Base-by-base conservation (phyloP, 1,140 invertebrate species). In the Hydropsyche tenuis region DNA sequence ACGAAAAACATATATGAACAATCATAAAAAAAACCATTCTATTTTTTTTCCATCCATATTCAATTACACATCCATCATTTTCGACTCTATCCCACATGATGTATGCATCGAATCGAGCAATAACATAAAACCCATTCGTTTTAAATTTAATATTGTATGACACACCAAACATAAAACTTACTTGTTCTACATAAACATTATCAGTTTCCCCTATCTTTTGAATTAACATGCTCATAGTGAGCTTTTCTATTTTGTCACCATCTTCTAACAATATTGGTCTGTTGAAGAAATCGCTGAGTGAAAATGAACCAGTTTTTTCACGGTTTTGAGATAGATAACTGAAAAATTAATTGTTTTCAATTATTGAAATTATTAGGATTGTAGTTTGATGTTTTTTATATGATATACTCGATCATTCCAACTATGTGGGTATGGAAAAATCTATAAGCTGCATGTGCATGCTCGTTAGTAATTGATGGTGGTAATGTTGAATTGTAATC, bases 401-500 rank as follows among this genome's bases (percentile, higher is more conserved):
- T 16, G 20, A n/a, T 25, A 75, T 78, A 81, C 79, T 75, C 75
- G 22, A 81, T 45, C 25, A 70, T 74, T 63, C 77, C 79, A 20
- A 78, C 78, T 14, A 80, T 78, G 70, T 88, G 79, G 0, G 87
- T 88, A 68, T 85, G 83, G 0, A 86, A 56, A n/a, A 85, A 87
- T 14, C 84, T 79, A 14, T 88, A 77, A 1, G 85, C 88, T 1
- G 87, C 87, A 4, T 75, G 65, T 7, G 89, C 85, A 77, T 90
- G 89, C 74, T 88, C 90, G 78, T 92, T 91, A 0, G 89, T 80
- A 18, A 89, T 84, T 9, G 84, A 85, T 0, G 89, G 86, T 77
- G 90, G 85, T 0, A 90, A 81, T 2, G 81, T 80, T 0, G 85
- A 79, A 78, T 92, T 85, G 80, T 94, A 95, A 45, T 92, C 91